Conservation (phyloP, 2,797 vertebrate genomes). For the Odontamblyopus rebecca region DNA sequence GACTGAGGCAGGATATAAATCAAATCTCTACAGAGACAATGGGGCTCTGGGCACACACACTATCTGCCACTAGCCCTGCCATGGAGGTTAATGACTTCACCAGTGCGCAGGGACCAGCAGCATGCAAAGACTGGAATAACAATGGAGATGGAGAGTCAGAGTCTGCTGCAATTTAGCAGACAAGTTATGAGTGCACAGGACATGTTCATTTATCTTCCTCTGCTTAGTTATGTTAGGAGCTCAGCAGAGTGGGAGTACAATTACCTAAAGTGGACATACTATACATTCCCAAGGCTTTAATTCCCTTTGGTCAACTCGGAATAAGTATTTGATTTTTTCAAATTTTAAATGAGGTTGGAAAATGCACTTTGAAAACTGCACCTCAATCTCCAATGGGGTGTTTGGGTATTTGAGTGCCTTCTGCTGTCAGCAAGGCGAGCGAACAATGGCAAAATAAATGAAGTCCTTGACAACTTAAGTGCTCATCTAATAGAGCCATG, state of each 20-base stretch:
- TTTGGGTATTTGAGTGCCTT: too few relatives aligned
- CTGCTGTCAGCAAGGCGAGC: too few relatives aligned
- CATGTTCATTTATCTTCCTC: constrained; percentile 2
- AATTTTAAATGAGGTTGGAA: too few relatives aligned
- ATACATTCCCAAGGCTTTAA: too few relatives aligned
- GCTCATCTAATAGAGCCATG: too few relatives aligned
- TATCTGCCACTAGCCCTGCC: constrained; percentile 39
- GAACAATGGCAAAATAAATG: too few relatives aligned
- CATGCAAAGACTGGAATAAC: constrained; percentile 37
- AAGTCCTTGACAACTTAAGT: too few relatives aligned
- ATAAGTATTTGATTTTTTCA: too few relatives aligned
- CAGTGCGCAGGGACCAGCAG: constrained; percentile 33
- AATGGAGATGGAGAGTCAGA: constrained; percentile 19
- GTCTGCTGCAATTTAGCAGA: constrained; percentile 14
- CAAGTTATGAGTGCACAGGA: constrained; percentile 4
- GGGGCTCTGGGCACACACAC: constrained; percentile 35
- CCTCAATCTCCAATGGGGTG: too few relatives aligned
- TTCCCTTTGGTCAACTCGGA: too few relatives aligned
- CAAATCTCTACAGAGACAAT: constrained; percentile 67
- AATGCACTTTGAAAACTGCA: too few relatives aligned
- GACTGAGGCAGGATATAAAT: constrained; percentile 73
- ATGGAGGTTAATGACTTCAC: constrained; percentile 60
- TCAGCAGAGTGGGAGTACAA: neutral
- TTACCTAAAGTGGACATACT: too few relatives aligned
- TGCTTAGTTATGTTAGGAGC: neutral